Percentiles rank a stretch among this genome's conserved stretches.
phyloP scores from a whole-genome alignment of 2,797 vertebrate genomes.

The Peromyscus aztecus region DNA sequence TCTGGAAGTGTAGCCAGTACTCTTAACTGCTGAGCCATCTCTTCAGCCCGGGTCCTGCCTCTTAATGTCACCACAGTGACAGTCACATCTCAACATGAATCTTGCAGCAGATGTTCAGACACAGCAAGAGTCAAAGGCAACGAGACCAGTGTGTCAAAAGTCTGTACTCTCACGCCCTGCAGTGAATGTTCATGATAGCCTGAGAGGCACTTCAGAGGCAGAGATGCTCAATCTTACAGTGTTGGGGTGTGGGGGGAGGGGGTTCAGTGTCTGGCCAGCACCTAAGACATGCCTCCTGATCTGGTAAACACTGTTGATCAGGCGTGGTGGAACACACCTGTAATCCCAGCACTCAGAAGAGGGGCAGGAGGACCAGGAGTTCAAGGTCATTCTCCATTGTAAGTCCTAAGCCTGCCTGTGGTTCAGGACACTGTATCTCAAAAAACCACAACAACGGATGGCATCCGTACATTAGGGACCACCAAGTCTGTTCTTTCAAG shows the following conservation, averaged over 20 bases:
- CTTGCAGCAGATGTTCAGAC: not conserved
- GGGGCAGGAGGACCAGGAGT: not conserved
- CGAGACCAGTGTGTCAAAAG: not conserved
- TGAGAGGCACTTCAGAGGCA: rapidly evolving
- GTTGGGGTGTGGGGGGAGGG: rapidly evolving
- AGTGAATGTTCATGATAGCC: rapidly evolving
- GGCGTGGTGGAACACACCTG: not conserved
- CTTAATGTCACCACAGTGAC: not conserved
- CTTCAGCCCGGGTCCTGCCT: not conserved
- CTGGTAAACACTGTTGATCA: not conserved
- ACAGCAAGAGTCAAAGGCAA: not conserved
- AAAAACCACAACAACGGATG: not conserved
- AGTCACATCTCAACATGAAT: not conserved
- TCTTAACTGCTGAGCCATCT: not conserved
- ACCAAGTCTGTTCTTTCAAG: not conserved
- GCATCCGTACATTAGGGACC: not conserved
- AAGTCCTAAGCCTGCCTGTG: not conserved
- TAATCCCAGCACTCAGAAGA: not conserved
- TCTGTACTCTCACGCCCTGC: rapidly evolving
- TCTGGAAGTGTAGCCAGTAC: not conserved
- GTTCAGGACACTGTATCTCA: not conserved
- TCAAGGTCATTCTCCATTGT: not conserved
- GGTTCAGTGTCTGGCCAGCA: not conserved
- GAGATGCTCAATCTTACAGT: not conserved
- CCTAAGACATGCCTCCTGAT: not conserved